Conservation (phyloP, 2,797 vertebrate genomes). For the Rhinogobio ventralis region DNA sequence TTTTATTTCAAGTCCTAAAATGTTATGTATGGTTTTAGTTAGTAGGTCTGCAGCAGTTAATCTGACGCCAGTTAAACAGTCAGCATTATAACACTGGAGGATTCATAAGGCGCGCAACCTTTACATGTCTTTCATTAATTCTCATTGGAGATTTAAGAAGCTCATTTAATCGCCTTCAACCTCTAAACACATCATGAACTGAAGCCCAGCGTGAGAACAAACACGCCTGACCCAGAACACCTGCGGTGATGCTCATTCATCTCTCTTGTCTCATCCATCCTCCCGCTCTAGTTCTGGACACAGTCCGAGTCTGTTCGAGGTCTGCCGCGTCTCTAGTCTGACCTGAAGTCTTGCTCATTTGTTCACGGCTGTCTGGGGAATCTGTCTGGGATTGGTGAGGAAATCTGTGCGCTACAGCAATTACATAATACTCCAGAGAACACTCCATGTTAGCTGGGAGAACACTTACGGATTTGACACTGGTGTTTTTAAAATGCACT, state of each 20-base stretch:
- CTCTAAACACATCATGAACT: not conserved
- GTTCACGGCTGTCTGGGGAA: conserved; percentile 34
- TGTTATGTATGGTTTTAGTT: too few species aligned
- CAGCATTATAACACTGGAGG: not conserved
- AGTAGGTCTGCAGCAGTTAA: too few species aligned
- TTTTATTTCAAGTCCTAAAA: too few species aligned
- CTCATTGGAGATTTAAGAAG: not conserved
- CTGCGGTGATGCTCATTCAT: not conserved
- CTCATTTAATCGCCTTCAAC: not conserved
- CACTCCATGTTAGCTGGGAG: not conserved
- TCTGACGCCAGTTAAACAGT: not conserved
- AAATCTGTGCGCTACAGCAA: not conserved
- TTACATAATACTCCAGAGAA: not conserved
- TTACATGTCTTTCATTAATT: not conserved
- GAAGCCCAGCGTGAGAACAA: not conserved
- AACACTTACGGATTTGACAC: not conserved
- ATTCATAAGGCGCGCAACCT: not conserved
- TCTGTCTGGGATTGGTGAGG: not conserved
- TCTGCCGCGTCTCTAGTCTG: conserved; percentile 69
- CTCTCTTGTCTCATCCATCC: not conserved
- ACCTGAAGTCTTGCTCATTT: conserved; percentile 67
- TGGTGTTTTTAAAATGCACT: not conserved
- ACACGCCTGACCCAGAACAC: conserved; percentile 25
- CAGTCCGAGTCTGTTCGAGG: conserved; percentile 64
- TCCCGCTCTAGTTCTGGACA: conserved; percentile 57